Percentiles rank a stretch among this genome's conserved stretches.
These are phyloP conservation scores for Lepidonotus clava DNA, from an alignment of 2,888 invertebrate species.

Conservation along the genomic window DNA sequence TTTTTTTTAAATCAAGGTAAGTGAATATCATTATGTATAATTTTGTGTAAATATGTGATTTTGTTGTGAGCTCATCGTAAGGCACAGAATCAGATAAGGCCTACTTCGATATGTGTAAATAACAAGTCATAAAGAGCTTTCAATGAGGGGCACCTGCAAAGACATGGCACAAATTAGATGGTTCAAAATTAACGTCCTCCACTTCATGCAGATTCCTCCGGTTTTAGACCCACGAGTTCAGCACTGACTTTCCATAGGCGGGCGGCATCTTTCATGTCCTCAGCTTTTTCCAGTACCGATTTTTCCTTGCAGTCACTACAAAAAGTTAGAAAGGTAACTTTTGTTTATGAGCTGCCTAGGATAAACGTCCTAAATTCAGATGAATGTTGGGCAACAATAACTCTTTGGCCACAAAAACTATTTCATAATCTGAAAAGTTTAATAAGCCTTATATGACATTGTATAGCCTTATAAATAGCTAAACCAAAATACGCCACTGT, in stretches of 20 bases:
- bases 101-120: no score
- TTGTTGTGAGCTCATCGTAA: no score
- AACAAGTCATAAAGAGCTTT: no score
- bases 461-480: neutral
- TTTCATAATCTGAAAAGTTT: neutral
- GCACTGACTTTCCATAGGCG: conserved; percentile 7
- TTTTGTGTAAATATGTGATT: no score
- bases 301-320: conserved; percentile 21
- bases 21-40: no score
- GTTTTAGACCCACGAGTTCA: conserved; percentile 18
- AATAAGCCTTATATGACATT: neutral
- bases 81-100: no score
- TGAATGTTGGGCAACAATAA: neutral
- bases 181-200: no score
- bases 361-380: neutral
- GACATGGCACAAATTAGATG: no score
- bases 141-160: no score
- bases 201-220: neutral
- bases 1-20: no score
- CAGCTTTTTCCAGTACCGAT: neutral
- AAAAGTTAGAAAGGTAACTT: neutral
- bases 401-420: neutral
- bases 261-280: neutral
- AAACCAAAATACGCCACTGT: no score
- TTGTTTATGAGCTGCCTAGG: neutral